Percentiles rank a stretch among this genome's conserved stretches.
These are phyloP conservation scores for Protobothrops mucrosquamatus DNA, from an alignment of 2,113 vertebrate species.

Conservation along the genomic window DNA sequence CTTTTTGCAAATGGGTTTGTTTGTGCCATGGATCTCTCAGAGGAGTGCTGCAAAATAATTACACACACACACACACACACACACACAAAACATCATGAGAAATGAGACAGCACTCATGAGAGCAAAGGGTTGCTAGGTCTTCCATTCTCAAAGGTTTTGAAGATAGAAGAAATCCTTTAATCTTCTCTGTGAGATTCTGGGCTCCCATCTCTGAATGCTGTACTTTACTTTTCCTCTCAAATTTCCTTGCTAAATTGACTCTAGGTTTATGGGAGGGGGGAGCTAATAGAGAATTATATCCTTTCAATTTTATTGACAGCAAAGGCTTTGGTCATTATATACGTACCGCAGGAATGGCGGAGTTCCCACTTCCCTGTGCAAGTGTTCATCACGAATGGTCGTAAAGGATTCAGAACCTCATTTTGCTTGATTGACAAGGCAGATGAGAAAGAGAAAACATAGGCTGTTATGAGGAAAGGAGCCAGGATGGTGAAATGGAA, in stretches of 20 bases:
- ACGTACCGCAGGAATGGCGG: background rate
- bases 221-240: constrained; percentile 36
- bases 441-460: constrained; percentile 24
- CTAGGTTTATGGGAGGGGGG: constrained; percentile 43
- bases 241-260: constrained; percentile 41
- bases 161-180: constrained; percentile 55
- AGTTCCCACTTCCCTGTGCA: constrained; percentile 22
- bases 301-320: constrained; percentile 42
- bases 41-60: constrained; percentile 28
- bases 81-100: background rate
- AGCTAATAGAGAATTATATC: constrained; percentile 9
- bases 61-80: background rate
- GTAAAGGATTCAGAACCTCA: constrained; percentile 25
- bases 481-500: background rate
- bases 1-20: background rate
- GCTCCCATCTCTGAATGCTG: constrained; percentile 40
- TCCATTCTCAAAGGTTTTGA: constrained; percentile 48
- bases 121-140: constrained; percentile 27
- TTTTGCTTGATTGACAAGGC: constrained; percentile 14
- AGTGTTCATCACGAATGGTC: constrained; percentile 18
- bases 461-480: constrained; percentile 22
- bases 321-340: constrained; percentile 24
- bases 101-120: constrained; percentile 35
- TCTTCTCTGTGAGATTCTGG: constrained; percentile 40
- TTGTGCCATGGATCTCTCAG: constrained; percentile 38